Conservation (phyloP, 2,113 vertebrate genomes). For the Phaethornis superciliosus region DNA sequence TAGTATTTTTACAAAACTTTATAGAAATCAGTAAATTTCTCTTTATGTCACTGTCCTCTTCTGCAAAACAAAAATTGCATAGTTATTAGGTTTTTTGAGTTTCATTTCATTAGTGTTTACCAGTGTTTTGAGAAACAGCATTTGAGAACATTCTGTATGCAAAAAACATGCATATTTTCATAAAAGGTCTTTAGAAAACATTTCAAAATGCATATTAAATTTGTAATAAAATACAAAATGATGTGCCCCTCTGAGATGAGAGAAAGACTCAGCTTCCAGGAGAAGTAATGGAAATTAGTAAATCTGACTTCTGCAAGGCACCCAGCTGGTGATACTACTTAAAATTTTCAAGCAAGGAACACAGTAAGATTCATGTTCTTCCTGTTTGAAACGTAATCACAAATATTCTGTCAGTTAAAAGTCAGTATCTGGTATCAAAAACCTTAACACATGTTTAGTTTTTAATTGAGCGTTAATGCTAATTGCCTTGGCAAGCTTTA, state of each 20-base stretch:
- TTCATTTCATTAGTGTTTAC: neutral
- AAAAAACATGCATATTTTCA: neutral
- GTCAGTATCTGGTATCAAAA: neutral
- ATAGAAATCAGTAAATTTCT: neutral
- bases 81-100: neutral
- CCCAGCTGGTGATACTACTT: neutral
- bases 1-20: neutral
- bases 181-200: neutral
- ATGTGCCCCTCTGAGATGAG: neutral
- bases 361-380: neutral
- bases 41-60: neutral
- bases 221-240: neutral
- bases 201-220: neutral
- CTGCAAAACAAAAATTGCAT: neutral
- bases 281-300: neutral
- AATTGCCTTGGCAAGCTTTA: slow-evolving; percentile 45
- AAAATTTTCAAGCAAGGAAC: neutral
- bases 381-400: neutral
- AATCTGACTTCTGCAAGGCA: neutral
- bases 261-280: neutral
- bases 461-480: slow-evolving; percentile 34
- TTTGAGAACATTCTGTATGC: neutral
- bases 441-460: neutral
- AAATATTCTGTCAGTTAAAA: neutral
- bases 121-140: neutral